Evolutionary conservation across 2,797 vertebrate genomes (phyloP), one percentile per base, ranked within the genome.

Genomic region (Helicolenus hilgendorfi): DNA sequence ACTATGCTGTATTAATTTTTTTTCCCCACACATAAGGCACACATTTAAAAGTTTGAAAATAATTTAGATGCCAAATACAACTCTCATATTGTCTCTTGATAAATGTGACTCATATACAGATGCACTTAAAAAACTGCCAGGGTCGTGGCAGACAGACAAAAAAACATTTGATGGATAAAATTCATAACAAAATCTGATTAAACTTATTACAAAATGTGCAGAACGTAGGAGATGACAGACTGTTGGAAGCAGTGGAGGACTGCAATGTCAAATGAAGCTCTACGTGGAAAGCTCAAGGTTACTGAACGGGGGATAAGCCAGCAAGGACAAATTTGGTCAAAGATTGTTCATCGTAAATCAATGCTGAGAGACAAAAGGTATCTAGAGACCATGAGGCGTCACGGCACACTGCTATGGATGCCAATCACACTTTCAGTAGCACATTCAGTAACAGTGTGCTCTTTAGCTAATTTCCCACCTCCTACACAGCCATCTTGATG

Each of bases 261-360:
- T 86, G 70, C 62, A 70, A 79, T 79, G 49, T 78, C 11, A 69
- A 70, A 59, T 72, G 10, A 76, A 68, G 35, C 53, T 79, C 45
- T 13, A 9, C 79, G 64, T 72, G n/a, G 33, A 87, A 59, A 85
- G 62, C 72, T 91, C 83, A 94, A 93, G 85, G 90, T 90, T 33
- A 90, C 2, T 53, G 41, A 65, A 22, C 18, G 35, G 33, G 2
- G 31, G 69, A 68, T 10, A 79, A 82, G 20, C 29, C 79, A 83
- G 53, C 68, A 75, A 83, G 79, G 84, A 79, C 87, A 81, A 71
- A 81, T 77, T 79, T 71, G 15, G 38, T 71, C 56, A 56, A 62
- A 59, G 70, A 79, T 79, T 83, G 74, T 83, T 88, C 68, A 75
- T 81, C 49, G 77, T 85, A 77, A 89, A 91, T 93, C 79, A 86